These are phyloP conservation scores for Orcinus orca DNA, from an alignment of 2,113 vertebrate genomes.

Conservation along the genomic window DNA sequence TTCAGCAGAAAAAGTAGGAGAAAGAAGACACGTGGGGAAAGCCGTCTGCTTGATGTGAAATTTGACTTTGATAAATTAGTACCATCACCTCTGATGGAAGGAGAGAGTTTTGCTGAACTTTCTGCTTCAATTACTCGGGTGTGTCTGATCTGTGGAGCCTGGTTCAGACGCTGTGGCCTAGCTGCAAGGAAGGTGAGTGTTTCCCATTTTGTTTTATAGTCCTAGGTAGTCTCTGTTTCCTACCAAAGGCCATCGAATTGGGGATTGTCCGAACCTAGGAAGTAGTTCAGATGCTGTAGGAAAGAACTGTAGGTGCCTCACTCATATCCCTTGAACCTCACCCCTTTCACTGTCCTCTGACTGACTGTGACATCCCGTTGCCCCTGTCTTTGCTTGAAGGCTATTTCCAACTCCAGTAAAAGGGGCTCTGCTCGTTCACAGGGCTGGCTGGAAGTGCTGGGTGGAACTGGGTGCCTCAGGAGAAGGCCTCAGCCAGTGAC, in stretches of 20 bases:
- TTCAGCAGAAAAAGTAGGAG: not conserved
- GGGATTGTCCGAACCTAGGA: not conserved
- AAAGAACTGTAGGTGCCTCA: not conserved
- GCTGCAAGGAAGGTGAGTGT: not conserved
- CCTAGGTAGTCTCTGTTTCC: not conserved
- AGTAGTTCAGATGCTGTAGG: not conserved
- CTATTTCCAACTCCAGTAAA: not conserved
- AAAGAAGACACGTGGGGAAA: not conserved
- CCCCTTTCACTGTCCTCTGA: not conserved
- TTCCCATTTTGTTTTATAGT: not conserved
- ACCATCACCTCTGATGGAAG: not conserved
- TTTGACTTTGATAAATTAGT: not conserved
- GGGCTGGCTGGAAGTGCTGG: not conserved
- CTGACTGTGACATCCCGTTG: not conserved
- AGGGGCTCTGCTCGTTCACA: not conserved
- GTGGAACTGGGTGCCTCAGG: not conserved
- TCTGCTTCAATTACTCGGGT: not conserved
- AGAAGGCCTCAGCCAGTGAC: not conserved
- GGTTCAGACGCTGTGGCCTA: not conserved
- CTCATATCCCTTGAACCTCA: not conserved
- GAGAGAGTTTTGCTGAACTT: not conserved
- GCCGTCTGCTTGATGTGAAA: not conserved
- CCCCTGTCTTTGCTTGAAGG: not conserved
- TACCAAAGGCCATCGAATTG: not conserved
- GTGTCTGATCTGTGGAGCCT: not conserved